phyloP scores from a whole-genome alignment of 1,140 invertebrate genomes.

The Monomorium pharaonis region DNA sequence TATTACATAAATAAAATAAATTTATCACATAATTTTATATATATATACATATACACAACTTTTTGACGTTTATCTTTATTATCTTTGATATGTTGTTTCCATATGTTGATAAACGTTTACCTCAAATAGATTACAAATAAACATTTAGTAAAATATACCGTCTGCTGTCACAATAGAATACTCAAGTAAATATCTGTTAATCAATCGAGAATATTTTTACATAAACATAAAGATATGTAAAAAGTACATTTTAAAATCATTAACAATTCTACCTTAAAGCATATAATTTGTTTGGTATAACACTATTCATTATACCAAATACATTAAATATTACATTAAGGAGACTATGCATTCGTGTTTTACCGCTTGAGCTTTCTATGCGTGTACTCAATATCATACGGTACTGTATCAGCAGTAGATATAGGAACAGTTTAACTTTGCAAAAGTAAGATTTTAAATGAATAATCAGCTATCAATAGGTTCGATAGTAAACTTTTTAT shows the following conservation, averaged over 20 bases:
- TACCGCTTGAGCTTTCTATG: neutral
- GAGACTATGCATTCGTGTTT: neutral
- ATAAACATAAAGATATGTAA: neutral
- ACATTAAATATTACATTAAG: neutral
- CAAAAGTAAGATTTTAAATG: neutral
- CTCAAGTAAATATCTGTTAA: neutral
- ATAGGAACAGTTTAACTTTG: neutral
- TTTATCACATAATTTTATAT: neutral
- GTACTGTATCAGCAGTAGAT: neutral
- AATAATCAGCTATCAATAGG: neutral
- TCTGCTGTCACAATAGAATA: constrained; percentile 7
- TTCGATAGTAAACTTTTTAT: neutral
- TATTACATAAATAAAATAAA: neutral
- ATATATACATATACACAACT: too few species aligned
- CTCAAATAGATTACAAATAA: neutral
- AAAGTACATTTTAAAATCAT: neutral
- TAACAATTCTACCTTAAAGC: neutral
- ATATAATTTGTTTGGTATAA: too few species aligned
- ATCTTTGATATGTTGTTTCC: neutral
- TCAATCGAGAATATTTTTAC: neutral
- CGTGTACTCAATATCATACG: neutral
- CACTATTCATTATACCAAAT: neutral
- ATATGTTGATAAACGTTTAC: neutral
- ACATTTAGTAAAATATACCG: neutral
- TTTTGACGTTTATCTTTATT: too few species aligned